Evolutionary conservation across 2,888 invertebrate species (phyloP).

Genomic region (Lissonota sp.): DNA sequence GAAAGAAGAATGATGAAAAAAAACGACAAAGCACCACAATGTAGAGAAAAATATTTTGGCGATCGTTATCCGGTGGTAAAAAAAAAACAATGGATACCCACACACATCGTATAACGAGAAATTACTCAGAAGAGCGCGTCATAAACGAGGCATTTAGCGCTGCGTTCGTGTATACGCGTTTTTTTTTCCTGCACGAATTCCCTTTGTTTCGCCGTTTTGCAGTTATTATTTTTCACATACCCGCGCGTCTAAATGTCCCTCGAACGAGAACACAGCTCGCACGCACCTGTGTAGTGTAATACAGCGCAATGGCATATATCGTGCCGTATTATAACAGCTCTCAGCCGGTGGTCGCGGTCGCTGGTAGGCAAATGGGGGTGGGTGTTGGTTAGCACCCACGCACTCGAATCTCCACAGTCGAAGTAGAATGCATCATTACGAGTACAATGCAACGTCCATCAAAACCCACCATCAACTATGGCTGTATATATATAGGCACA

Average conservation of each 20-base stretch:
- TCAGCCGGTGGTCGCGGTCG: slow-evolving; percentile 63
- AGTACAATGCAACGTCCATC: slow-evolving; percentile 79
- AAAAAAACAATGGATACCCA: slow-evolving; percentile 22
- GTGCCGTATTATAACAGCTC: slow-evolving; percentile 46
- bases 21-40: too few species aligned
- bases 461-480: slow-evolving; percentile 69
- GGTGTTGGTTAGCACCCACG: slow-evolving; percentile 59
- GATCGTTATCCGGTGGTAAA: too few species aligned
- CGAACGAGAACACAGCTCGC: slow-evolving; percentile 64
- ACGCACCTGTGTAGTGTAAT: slow-evolving; percentile 39
- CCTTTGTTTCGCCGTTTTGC: slow-evolving; percentile 33
- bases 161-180: not conserved
- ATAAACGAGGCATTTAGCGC: slow-evolving; percentile 30
- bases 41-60: too few species aligned
- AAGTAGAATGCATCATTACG: slow-evolving; percentile 78
- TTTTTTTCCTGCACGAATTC: slow-evolving; percentile 11
- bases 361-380: not conserved
- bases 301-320: slow-evolving; percentile 58
- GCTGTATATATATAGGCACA: slow-evolving; percentile 15
- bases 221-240: slow-evolving; percentile 49
- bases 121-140: slow-evolving; percentile 3
- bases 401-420: slow-evolving; percentile 49
- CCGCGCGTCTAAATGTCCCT: slow-evolving; percentile 64
- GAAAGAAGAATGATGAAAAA: too few species aligned
- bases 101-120: slow-evolving; percentile 10